Base-by-base conservation (phyloP, 1,140 invertebrate species). In the Adelges cooleyi region DNA sequence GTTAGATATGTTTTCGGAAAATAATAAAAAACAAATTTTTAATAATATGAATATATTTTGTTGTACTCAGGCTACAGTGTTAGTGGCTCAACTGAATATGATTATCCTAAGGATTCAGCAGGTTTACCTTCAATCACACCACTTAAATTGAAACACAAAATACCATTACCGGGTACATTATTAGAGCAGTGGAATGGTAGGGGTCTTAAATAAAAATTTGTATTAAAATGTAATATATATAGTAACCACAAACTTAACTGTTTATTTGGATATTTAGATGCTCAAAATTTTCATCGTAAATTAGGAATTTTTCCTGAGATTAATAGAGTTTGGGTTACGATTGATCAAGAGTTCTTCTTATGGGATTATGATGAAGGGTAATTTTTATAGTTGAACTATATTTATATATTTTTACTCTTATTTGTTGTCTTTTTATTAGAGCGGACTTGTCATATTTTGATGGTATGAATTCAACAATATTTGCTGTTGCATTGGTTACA, bases 291-390 rank as follows among this genome's bases (percentile, higher is more conserved):
- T 70, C 90, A 95, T 73, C 95, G 90, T 74, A 84, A 90, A 77
- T 96, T 97, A 89, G 95, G 95, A 6, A 75, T 98, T 6, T 96
- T 98, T 78, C 87, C 93, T 65, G 92, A 95, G 74, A 95, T 99
- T 69, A 87, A 86, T 25, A 81, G 95, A 73, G 95, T 95, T 0
- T 99, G 95, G 94, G 75, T 99, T 18, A 92, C 93, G 23, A 92
- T 99, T 72, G 96, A 99, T 73, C 96, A 90, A 72, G 92, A 97
- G 78, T 90, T 99, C 69, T 99, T 96, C 79, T 82, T 98, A 2
- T 97, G 93, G 93, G 87, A 88, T 44, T 96, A 91, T 79, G 89
- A 93, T 76, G 84, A 91, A 80, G 86, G 84, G 84, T 84, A 59
- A 65, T 36, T 23, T 59, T 18, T 5, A n/a, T 42, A 8, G 52